Percentiles rank a stretch among this genome's conserved stretches.
Conservation (phyloP, 2,797 vertebrate genomes). For the Sebastes matsubarae region DNA sequence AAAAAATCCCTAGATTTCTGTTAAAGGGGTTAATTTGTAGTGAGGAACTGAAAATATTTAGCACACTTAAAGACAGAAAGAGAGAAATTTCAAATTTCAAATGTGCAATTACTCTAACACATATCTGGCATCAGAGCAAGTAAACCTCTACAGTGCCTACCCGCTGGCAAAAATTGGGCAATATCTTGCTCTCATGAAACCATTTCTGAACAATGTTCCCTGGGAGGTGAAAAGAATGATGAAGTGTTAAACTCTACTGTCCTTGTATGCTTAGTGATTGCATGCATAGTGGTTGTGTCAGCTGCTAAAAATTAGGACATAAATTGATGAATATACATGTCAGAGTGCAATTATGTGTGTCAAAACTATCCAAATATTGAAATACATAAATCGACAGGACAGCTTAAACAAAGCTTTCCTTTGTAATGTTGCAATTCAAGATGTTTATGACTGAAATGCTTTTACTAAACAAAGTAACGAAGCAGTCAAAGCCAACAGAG, state of each 20-base stretch:
- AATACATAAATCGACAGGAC: neutral
- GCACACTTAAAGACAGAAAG: neutral
- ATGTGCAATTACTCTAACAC: neutral
- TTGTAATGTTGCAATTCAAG: conserved; percentile 10
- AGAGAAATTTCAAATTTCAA: neutral
- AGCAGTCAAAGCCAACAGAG: neutral
- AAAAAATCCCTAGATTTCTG: neutral
- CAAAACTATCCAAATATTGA: conserved; percentile 16
- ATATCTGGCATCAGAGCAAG: neutral
- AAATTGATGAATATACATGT: neutral
- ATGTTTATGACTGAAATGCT: neutral
- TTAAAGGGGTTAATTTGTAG: neutral
- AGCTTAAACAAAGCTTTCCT: conserved; percentile 23
- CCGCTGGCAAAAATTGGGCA: conserved; percentile 17
- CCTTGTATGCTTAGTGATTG: neutral
- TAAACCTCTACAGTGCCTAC: neutral
- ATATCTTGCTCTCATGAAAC: conserved; percentile 26
- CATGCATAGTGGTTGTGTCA: conserved; percentile 1
- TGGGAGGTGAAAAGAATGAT: conserved; percentile 23
- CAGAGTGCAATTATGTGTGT: neutral
- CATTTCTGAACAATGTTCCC: conserved; percentile 23
- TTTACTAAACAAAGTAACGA: neutral
- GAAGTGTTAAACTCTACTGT: neutral
- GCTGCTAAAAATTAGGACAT: conserved; percentile 3
- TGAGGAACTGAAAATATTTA: neutral